A percentile compares a stretch with the other conserved stretches of the same genome.
phyloP scores from a whole-genome alignment of 2,797 vertebrate species.

The Toxotes lorentzi region DNA sequence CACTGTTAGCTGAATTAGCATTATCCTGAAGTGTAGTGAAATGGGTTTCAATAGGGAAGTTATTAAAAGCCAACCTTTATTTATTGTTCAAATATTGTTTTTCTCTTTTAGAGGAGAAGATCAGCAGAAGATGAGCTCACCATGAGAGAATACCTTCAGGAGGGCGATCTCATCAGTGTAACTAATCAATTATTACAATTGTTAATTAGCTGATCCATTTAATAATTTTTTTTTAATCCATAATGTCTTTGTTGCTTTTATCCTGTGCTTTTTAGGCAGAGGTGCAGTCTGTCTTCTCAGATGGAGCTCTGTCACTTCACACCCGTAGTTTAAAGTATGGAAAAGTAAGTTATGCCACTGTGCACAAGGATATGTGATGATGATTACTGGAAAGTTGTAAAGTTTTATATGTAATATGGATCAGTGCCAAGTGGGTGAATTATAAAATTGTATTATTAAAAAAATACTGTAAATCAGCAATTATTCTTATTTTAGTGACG shows the following conservation, averaged over 20 bases:
- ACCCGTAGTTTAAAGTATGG: conserved; percentile 98
- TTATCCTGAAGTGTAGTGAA: not conserved
- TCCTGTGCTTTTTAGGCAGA: conserved; percentile 89
- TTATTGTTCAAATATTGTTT: not conserved
- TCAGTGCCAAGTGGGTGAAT: not conserved
- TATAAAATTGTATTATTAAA: not conserved
- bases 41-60: not conserved
- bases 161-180: conserved; percentile 99
- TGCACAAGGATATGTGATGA: not conserved
- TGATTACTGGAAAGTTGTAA: not conserved
- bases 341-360: conserved; percentile 85
- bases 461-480: not conserved
- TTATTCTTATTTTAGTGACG: not conserved
- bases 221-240: not conserved
- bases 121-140: conserved; percentile 96
- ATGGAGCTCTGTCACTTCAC: conserved; percentile 94
- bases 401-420: not conserved
- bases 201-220: not conserved
- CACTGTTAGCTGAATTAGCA: not conserved
- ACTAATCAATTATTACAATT: conserved; percentile 61
- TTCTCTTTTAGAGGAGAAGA: conserved; percentile 90
- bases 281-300: conserved; percentile 96
- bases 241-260: conserved; percentile 35
- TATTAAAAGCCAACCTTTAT: not conserved
- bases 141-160: conserved; percentile 96